phyloP scores from a whole-genome alignment of 2,797 vertebrate species.

The Sylvia borin region DNA sequence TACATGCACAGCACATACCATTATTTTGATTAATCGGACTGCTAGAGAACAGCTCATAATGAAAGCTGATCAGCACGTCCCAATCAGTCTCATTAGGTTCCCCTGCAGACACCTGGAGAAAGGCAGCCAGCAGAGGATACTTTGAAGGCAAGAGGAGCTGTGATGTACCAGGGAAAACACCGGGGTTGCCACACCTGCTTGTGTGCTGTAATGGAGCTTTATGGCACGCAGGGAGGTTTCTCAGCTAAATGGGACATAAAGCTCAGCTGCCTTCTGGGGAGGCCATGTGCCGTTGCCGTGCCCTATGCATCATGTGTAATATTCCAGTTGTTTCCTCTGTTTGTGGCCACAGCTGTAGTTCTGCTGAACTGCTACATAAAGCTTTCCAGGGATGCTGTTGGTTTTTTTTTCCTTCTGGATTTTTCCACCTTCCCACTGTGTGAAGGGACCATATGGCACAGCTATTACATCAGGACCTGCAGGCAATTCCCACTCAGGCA shows the following conservation, averaged over 20 bases:
- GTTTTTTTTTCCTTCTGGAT: slow-evolving; percentile 26
- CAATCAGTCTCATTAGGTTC: slow-evolving; percentile 5
- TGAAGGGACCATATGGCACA: slow-evolving; percentile 36
- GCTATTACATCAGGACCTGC: slow-evolving; percentile 24
- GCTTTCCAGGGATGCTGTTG: slow-evolving; percentile 7
- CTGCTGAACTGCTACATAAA: slow-evolving; percentile 27
- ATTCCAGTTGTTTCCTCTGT: slow-evolving; percentile 55
- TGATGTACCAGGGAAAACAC: not conserved
- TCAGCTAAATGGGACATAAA: slow-evolving; percentile 58
- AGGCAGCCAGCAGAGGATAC: slow-evolving; percentile 22
- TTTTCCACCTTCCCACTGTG: slow-evolving; percentile 42
- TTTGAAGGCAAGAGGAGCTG: slow-evolving; percentile 1
- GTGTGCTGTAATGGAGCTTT: not conserved
- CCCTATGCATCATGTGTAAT: not conserved
- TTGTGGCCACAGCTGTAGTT: slow-evolving; percentile 51
- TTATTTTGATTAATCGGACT: slow-evolving; percentile 27
- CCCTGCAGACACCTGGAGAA: slow-evolving; percentile 19
- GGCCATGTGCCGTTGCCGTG: not conserved
- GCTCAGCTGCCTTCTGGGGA: slow-evolving; percentile 49
- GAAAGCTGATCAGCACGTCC: slow-evolving; percentile 6
- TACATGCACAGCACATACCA: not conserved
- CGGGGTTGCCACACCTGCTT: not conserved
- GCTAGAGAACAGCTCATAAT: not conserved
- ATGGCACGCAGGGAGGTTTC: not conserved
- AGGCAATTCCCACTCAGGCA: slow-evolving; percentile 35